These are phyloP conservation scores for Atta colombica DNA, from an alignment of 1,140 invertebrate species.

Conservation along the genomic window DNA sequence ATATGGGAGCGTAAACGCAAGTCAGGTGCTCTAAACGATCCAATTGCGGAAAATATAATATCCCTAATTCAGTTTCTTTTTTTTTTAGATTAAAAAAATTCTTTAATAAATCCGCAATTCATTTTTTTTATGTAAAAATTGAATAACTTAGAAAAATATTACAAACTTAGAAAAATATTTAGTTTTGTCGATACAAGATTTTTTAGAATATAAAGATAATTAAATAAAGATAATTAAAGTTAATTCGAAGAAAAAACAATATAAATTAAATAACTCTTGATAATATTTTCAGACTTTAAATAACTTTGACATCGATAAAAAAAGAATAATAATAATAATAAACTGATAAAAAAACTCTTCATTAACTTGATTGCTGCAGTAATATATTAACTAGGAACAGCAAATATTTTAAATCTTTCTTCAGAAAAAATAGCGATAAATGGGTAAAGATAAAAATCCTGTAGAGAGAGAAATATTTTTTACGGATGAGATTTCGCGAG, in stretches of 20 bases:
- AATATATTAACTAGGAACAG: neutral
- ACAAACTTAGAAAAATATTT: neutral
- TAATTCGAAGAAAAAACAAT: neutral
- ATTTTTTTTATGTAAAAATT: neutral
- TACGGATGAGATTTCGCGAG: conserved; percentile 4
- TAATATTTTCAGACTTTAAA: neutral
- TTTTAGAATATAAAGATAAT: neutral
- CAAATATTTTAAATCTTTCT: neutral
- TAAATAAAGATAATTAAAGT: neutral
- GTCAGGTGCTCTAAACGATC: conserved; percentile 66
- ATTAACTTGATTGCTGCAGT: neutral
- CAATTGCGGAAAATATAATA: conserved; percentile 70
- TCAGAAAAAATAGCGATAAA: neutral
- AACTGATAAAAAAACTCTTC: neutral
- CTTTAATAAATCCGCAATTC: neutral
- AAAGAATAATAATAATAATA: neutral
- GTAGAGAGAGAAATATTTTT: conserved; percentile 10
- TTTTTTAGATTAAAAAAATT: neutral
- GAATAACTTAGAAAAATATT: neutral
- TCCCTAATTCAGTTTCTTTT: neutral
- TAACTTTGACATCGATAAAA: neutral
- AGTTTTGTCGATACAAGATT: neutral
- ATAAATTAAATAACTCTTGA: neutral
- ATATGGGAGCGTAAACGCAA: conserved; percentile 45
- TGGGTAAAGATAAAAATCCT: neutral